These are phyloP conservation scores for Stratiomys singularior DNA, from an alignment of 2,888 invertebrate species.

Conservation along the genomic window DNA sequence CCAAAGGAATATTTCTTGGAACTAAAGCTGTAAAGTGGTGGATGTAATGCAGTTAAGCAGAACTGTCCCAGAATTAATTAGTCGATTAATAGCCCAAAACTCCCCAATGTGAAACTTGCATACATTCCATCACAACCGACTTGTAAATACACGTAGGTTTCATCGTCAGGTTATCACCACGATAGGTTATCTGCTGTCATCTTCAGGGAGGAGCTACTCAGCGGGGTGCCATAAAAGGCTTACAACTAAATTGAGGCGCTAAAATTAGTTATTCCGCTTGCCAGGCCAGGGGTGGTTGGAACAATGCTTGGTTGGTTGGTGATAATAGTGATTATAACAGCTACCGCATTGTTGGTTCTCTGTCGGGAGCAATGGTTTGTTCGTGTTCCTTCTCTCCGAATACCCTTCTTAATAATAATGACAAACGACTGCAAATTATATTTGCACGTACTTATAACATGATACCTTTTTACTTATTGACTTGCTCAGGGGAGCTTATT, in stretches of 20 bases:
- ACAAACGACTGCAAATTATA: not conserved
- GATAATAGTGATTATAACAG: no score
- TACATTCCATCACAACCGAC: no score
- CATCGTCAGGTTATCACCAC: not conserved
- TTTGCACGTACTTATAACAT: not conserved
- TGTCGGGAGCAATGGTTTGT: no score
- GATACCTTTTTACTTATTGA: conserved; percentile 3
- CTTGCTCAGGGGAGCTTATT: not conserved
- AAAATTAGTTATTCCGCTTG: no score
- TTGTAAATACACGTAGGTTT: not conserved
- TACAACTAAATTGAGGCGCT: not conserved
- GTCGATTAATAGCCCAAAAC: conserved; percentile 23
- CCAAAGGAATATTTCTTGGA: no score
- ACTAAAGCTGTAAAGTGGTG: not conserved
- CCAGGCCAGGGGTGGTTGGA: no score
- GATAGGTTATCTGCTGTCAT: not conserved
- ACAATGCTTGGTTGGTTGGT: no score
- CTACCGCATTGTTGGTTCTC: no score
- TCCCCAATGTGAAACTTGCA: no score
- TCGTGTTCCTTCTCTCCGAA: no score
- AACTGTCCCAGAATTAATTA: conserved; percentile 22
- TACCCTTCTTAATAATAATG: not conserved
- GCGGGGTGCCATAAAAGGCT: not conserved
- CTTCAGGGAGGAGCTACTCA: not conserved
- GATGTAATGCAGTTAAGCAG: not conserved